These are phyloP conservation scores for Geodia barretti DNA, from an alignment of 37 sponge, comb jelly and placozoan genomes.

Conservation along the genomic window DNA sequence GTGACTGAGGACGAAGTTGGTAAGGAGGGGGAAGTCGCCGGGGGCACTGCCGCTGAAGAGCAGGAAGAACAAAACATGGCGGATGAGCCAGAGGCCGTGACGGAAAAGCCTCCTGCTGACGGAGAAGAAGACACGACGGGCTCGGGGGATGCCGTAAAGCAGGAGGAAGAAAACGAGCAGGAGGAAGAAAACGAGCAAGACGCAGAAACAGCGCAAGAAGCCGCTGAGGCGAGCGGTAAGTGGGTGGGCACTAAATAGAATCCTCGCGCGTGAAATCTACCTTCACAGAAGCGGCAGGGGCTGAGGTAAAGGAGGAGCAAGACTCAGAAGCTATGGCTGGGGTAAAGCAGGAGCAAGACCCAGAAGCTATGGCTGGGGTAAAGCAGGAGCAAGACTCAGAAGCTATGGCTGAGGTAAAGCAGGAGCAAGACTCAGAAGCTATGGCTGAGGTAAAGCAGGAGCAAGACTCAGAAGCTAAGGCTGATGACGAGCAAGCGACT, in stretches of 20 bases:
- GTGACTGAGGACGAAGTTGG: constrained; percentile 1
- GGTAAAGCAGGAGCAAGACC: too few relatives aligned
- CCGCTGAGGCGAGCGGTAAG: constrained; percentile 8
- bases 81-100: not conserved
- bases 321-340: too few relatives aligned
- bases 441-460: constrained; percentile 4
- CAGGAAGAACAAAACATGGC: not conserved
- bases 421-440: not conserved
- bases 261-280: not conserved
- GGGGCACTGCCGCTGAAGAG: constrained; percentile 1
- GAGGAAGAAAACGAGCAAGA: not conserved
- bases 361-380: too few relatives aligned
- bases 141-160: not conserved
- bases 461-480: constrained; percentile 1
- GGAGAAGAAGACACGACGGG: not conserved
- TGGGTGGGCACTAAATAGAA: constrained; percentile 27
- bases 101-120: not conserved
- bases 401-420: not conserved
- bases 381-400: not conserved
- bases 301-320: constrained; percentile 1
- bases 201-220: not conserved
- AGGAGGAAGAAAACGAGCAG: constrained; percentile 4
- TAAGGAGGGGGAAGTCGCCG: not conserved
- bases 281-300: not conserved
- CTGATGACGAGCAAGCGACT: not conserved